Evolutionary conservation across 2,797 vertebrate species (phyloP), one percentile per base, ranked within the genome.

Genomic region (Erpetoichthys calabaricus): DNA sequence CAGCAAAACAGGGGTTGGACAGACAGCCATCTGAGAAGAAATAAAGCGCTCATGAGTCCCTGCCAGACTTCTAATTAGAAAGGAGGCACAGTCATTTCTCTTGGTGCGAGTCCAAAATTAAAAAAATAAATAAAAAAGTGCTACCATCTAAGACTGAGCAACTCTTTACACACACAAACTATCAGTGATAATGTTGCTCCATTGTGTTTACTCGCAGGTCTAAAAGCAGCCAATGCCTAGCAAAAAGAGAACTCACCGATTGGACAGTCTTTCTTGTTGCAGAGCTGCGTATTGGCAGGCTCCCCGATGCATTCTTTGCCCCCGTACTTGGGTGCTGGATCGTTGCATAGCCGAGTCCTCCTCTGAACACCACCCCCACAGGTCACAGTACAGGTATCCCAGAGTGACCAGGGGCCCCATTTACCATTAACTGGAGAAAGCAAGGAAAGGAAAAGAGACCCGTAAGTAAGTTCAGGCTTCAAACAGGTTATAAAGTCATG

Each of bases 391-490:
- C 96, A 99, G 65, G 83, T 79, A 69, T 92, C 88, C 96, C 96
- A 99, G 0, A 75, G 89, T 62, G 96, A 95, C 94, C 94, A 99
- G 9, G 92, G 93, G 59, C 96, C 94, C 95, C 95, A 99, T 53
- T 86, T 90, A 64, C 96, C 96, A 67, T 96, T 82, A 67, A 99
- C 96, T 99, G 57, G 57, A 71, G 60, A 44, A 62, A 42, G 45
- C 51, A 55, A 10, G 25, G 25, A 25, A 25, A 25, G 25, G 25
- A 9, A 9, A 45, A 56, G 42, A 45, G 8, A 45, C 5, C 41
- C n/a, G 3, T 25, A 25, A 25, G 25, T 25, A 25, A 25, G 25
- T 25, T 25, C 25, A 25, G 25, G 25, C 25, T 25, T 25, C 25
- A 25, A 25, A 25, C 2, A 25, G 25, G 1, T 25, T 25, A 25